Base-by-base conservation (phyloP, 1,140 invertebrate species). In the Batillaria attramentaria region DNA sequence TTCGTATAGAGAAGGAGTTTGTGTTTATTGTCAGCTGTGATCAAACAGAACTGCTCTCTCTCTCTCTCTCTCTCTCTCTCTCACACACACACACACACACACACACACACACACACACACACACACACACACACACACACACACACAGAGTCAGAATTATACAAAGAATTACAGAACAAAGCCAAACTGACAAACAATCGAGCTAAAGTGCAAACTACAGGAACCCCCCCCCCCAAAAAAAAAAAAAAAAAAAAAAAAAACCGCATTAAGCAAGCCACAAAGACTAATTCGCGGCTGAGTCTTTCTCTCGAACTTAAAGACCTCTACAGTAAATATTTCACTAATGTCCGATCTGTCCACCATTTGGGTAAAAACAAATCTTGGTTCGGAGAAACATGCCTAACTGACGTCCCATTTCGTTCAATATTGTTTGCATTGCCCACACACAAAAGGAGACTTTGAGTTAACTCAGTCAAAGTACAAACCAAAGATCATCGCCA, bases 401-500 rank as follows among this genome's bases (percentile, higher is more conserved):
- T 13, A 33, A 18, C n/a, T 33, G 10, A 35, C n/a, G 8, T 16
- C 6, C 62, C 3, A 65, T 3, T 13, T 16, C n/a, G 3, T 5
- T 20, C 33, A 20, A 31, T 3, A 13, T 13, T 6, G 31, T 6
- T 13, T 4, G 31, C 0, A 6, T 35, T 33, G 20, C 31, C 5
- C 31, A 6, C n/a, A 60, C 57, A 60, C 10, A 24, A 0, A 69
- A 24, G 16, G 8, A 0, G 1, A 24, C 0, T 24, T 50, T 50
- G 46, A 3, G 3, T 0, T 0, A 31, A 57, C 28, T 35, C 86
- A 90, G 46, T 90, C 88, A 82, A 86, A 89, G 74, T 87, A 86
- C 42, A 90, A 72, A 3, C 84, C 89, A 77, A 88, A 91, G 0
- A 90, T 83, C 81, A 89, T 87, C 2, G 89, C 89, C 28, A 90